Evolutionary conservation across 2,888 invertebrate genomes (phyloP), one percentile per base, ranked within the genome.

Genomic region (Petrolisthes manimaculis): DNA sequence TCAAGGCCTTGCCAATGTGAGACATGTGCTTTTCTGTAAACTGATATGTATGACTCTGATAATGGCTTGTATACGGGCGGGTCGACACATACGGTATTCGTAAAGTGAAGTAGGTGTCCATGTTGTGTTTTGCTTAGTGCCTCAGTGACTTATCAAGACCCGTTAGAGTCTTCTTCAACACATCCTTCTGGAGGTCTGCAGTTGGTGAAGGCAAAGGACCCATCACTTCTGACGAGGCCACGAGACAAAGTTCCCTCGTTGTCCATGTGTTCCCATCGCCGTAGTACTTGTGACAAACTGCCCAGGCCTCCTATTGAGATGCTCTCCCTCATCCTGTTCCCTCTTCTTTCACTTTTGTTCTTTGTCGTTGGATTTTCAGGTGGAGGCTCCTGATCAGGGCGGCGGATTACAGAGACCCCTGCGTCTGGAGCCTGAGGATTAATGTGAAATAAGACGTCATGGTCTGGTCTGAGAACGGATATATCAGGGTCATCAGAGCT

Each of bases 171-270:
- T 51, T 21, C 83, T 77, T n/a, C 21, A 21, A 18, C 69, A 24
- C 90, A 90, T 21, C 83, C 74, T 18, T 89, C 84, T 3, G 79
- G 51, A 24, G 90, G 90, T 1, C 89, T 82, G 67, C 90, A 90
- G 74, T 90, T 90, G 54, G 89, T 88, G 79, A 90, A 90, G 83
- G 89, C 56, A 53, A 90, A 90, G 51, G 90, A 90, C 9, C 90
- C 90, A 67, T 90, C 90, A 14, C 84, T 86, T n/a, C 89, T 77
- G 14, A 90, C 89, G 14, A 84, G 83, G 37, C 90, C 90, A 9
- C 84, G 83, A 18, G 89, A 89, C 74, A 90, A 37, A 24, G 89
- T 90, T 14, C 90, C 90, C 18, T 83, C 80, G 12, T 83, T 24
- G 83, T 90, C 90, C 86, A 88, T 90, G 69, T 87, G 89, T 78